Evolutionary conservation across 2,888 invertebrate genomes (phyloP).

Genomic region (Epirrita christyi): DNA sequence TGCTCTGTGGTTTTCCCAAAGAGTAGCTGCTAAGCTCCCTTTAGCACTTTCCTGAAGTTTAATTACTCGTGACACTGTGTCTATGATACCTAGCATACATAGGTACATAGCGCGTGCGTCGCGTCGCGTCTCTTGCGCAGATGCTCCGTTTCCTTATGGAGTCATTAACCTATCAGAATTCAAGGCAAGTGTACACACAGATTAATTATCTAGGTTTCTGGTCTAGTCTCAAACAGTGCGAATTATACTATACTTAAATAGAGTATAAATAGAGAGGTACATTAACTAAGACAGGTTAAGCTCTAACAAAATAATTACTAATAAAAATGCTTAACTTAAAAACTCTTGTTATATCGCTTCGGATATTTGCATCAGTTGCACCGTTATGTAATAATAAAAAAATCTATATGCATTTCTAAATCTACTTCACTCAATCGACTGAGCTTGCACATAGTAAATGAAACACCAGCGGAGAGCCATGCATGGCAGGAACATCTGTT

Average conservation of each 20-base stretch:
- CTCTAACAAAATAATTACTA: too few relatives aligned
- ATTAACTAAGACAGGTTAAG: too few relatives aligned
- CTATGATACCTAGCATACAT: background rate
- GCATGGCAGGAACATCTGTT: background rate
- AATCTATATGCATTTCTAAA: background rate
- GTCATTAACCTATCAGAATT: constrained; percentile 13
- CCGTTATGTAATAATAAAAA: too few relatives aligned
- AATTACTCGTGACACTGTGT: too few relatives aligned
- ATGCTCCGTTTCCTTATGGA: constrained; percentile 5
- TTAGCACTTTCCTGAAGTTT: too few relatives aligned
- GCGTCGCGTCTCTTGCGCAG: constrained; percentile 10
- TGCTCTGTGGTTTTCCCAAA: too few relatives aligned
- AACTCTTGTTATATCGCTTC: too few relatives aligned
- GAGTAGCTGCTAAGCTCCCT: too few relatives aligned
- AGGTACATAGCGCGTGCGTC: background rate
- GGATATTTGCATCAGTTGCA: too few relatives aligned
- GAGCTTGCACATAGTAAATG: background rate
- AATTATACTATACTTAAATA: too few relatives aligned
- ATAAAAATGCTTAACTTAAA: too few relatives aligned
- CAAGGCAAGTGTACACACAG: constrained; percentile 9
- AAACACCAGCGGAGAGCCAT: background rate
- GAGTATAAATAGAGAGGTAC: too few relatives aligned
- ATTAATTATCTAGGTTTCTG: constrained; percentile 15
- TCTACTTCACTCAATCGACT: background rate
- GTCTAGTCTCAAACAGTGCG: background rate